Percentiles rank a stretch among this genome's conserved stretches.
Conservation (phyloP, 1,140 invertebrate species). For the Chionoecetes opilio region DNA sequence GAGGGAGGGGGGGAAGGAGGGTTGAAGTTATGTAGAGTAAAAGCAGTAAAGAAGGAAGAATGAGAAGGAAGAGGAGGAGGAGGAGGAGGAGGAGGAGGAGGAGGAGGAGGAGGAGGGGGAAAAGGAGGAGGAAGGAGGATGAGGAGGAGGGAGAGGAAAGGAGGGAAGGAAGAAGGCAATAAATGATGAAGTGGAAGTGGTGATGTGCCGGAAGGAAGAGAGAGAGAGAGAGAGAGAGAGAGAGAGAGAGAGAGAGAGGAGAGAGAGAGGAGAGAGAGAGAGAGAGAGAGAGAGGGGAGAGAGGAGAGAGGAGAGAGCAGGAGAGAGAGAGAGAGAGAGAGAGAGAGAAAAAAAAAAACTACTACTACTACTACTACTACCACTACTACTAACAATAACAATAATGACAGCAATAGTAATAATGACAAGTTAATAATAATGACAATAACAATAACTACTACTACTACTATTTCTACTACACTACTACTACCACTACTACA, state of each 20-base stretch:
- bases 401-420: not conserved
- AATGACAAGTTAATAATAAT: too few species aligned
- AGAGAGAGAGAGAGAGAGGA: not conserved
- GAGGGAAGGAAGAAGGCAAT: too few species aligned
- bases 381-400: too few species aligned
- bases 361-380: not conserved
- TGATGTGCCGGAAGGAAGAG: not conserved
- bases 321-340: not conserved
- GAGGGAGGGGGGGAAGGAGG: not conserved
- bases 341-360: not conserved
- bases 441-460: not conserved
- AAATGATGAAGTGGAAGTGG: too few species aligned
- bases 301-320: not conserved
- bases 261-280: not conserved
- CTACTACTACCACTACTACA: not conserved
- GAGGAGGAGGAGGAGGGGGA: not conserved
- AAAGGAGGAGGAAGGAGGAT: not conserved
- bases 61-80: not conserved
- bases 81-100: not conserved
- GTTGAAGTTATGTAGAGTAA: not conserved
- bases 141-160: not conserved
- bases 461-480: too few species aligned
- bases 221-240: constrained; percentile 41
- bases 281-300: not conserved
- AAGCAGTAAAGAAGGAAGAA: not conserved